Conservation (phyloP, 2,888 invertebrate species). For the Nasonovia ribisnigri region DNA sequence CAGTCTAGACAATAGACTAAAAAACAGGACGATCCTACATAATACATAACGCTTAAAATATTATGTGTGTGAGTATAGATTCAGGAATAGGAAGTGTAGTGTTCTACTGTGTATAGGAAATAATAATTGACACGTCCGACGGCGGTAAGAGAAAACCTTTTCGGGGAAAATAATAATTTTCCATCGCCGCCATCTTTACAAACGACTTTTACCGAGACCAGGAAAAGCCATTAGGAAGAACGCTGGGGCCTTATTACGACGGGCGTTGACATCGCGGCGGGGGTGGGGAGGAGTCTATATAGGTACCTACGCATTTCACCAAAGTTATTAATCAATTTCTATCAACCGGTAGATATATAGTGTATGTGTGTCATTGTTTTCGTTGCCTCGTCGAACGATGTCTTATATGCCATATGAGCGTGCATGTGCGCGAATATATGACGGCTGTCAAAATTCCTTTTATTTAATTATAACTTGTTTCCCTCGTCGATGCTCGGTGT, state of each 20-base stretch:
- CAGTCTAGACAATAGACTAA: background rate
- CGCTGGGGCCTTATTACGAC: background rate
- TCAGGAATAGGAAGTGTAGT: background rate
- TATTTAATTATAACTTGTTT: conserved; percentile 63
- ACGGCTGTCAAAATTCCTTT: conserved; percentile 55
- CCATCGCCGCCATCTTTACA: background rate
- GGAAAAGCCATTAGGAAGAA: conserved; percentile 59
- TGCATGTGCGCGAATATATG: background rate
- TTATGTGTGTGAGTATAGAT: background rate
- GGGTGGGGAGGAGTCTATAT: background rate
- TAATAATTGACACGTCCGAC: conserved; percentile 10
- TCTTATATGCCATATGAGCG: background rate
- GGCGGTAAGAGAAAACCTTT: background rate
- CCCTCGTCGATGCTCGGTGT: conserved; percentile 14
- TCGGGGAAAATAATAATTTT: conserved; percentile 19
- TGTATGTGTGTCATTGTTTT: conserved; percentile 45
- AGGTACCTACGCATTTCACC: background rate
- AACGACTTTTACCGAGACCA: too few relatives aligned
- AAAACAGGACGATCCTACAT: background rate
- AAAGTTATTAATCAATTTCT: conserved; percentile 59
- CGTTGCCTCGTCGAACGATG: background rate
- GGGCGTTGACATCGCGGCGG: conserved; percentile 23
- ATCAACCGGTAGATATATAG: conserved; percentile 16
- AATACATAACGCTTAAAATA: background rate
- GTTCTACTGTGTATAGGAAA: background rate